Evolutionary conservation across 1,140 invertebrate species (phyloP).

Genomic region (Trachelipus rathkii): DNA sequence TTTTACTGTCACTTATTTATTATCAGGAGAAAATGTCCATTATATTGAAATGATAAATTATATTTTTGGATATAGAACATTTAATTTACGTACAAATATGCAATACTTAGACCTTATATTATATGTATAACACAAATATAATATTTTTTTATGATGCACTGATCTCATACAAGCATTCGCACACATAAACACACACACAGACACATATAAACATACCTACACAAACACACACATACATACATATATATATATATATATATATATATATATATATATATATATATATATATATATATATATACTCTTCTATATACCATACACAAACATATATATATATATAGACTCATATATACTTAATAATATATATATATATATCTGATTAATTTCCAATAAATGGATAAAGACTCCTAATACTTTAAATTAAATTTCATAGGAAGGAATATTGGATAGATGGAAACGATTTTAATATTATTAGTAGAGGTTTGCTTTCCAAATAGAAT

Average conservation of each 20-base stretch:
- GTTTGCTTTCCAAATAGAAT: neutral
- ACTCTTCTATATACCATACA: too few relatives aligned
- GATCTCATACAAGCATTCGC: too few relatives aligned
- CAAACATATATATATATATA: too few relatives aligned
- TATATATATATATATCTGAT: neutral
- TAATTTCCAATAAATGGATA: neutral
- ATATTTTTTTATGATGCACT: too few relatives aligned
- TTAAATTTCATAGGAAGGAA: neutral
- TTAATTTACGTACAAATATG: neutral
- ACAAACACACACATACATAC: too few relatives aligned
- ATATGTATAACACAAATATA: neutral
- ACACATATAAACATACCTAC: too few relatives aligned
- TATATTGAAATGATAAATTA: neutral
- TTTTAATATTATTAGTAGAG: slow-evolving; percentile 2
- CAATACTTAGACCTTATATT: neutral
- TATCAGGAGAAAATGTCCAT: neutral
- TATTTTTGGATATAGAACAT: neutral
- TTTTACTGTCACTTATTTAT: neutral
- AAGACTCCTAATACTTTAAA: neutral
- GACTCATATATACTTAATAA: neutral
- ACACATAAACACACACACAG: too few relatives aligned
- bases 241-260: too few relatives aligned
- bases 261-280: too few relatives aligned
- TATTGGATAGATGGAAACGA: neutral
- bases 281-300: too few relatives aligned